A percentile compares a stretch with the other conserved stretches of the same genome.
These are phyloP conservation scores for Gavia stellata DNA, from an alignment of 2,113 vertebrate species.

Conservation along the genomic window DNA sequence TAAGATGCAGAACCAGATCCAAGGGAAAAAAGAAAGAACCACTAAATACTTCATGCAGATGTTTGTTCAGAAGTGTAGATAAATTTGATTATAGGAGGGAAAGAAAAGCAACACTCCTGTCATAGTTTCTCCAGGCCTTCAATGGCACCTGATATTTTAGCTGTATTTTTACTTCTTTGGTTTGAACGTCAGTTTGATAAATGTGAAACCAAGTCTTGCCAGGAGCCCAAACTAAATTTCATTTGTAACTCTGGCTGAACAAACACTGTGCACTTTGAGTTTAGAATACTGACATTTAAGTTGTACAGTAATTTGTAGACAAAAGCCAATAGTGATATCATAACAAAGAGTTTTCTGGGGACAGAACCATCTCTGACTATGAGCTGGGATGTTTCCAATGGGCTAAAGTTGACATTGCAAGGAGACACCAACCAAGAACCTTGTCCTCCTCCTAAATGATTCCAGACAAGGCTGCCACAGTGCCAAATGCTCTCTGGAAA, in stretches of 20 bases:
- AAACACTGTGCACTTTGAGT: slow-evolving; percentile 35
- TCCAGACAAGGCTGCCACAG: slow-evolving; percentile 32
- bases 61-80: slow-evolving; percentile 17
- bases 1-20: slow-evolving; percentile 11
- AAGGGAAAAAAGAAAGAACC: background rate
- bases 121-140: slow-evolving; percentile 1
- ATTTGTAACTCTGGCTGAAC: slow-evolving; percentile 59
- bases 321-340: slow-evolving; percentile 61
- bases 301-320: slow-evolving; percentile 41
- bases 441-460: slow-evolving; percentile 27
- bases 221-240: slow-evolving; percentile 51
- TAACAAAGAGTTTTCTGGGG: slow-evolving; percentile 48
- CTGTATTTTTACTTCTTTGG: slow-evolving; percentile 39
- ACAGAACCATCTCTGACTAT: slow-evolving; percentile 37
- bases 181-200: slow-evolving; percentile 63
- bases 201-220: slow-evolving; percentile 52
- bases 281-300: slow-evolving; percentile 58
- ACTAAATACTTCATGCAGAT: background rate
- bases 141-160: slow-evolving; percentile 50
- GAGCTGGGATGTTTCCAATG: background rate
- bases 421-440: slow-evolving; percentile 6
- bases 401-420: slow-evolving; percentile 33
- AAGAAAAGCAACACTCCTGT: slow-evolving; percentile 16
- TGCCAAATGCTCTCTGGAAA: background rate
- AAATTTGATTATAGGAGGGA: background rate